Percentiles rank a stretch among this genome's conserved stretches.
phyloP scores from a whole-genome alignment of 2,888 invertebrate species.

The Dendrolimus houi region DNA sequence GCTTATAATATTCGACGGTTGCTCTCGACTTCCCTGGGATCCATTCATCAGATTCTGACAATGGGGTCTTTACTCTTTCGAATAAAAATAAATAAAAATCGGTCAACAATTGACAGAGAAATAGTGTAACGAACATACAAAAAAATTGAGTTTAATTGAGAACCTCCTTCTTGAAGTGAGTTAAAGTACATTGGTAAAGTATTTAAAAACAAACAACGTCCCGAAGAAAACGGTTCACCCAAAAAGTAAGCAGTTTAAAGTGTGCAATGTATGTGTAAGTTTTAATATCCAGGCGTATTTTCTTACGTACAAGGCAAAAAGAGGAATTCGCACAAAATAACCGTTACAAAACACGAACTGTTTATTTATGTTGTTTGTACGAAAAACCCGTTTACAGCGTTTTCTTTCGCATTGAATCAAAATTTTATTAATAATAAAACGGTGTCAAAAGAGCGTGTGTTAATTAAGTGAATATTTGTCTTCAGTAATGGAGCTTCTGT shows the following conservation, averaged over 20 bases:
- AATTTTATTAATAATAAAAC: not conserved
- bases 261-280: slow-evolving; percentile 18
- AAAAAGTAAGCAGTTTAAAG: slow-evolving; percentile 26
- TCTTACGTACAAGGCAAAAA: slow-evolving; percentile 23
- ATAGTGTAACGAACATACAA: too few species aligned
- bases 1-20: too few species aligned
- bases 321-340: slow-evolving; percentile 26
- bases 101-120: too few species aligned
- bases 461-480: not conserved
- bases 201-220: slow-evolving; percentile 50
- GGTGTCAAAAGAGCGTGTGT: not conserved
- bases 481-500: too few species aligned
- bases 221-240: slow-evolving; percentile 33
- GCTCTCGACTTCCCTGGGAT: too few species aligned
- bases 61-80: too few species aligned
- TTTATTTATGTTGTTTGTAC: slow-evolving; percentile 8
- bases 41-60: too few species aligned
- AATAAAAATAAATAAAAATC: too few species aligned
- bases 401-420: not conserved
- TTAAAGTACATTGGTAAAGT: slow-evolving; percentile 4
- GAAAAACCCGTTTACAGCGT: not conserved
- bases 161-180: too few species aligned
- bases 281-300: slow-evolving; percentile 12
- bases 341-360: slow-evolving; percentile 31
- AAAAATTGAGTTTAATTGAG: too few species aligned